Conservation (phyloP, 2,888 invertebrate genomes). For the Apamea anceps region DNA sequence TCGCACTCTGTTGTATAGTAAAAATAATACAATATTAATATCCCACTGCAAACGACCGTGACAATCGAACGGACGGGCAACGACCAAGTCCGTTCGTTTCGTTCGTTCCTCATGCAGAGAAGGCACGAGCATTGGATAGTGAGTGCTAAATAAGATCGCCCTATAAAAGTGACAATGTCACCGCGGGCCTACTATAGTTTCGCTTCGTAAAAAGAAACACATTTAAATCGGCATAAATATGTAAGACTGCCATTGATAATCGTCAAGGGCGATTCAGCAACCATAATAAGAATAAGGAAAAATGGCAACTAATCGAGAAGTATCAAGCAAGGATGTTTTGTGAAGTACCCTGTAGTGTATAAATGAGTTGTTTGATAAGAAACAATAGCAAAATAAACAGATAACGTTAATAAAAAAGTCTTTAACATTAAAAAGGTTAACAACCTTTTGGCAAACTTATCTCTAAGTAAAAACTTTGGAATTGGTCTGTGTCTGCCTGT, state of each 20-base stretch:
- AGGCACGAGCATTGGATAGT: background rate
- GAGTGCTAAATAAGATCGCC: background rate
- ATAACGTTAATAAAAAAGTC: conserved; percentile 33
- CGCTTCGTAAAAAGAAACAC: background rate
- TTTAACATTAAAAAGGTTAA: conserved; percentile 23
- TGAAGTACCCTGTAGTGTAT: conserved; percentile 4
- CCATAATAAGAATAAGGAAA: conserved; percentile 23
- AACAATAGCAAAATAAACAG: conserved; percentile 46
- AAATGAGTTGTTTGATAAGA: conserved; percentile 41
- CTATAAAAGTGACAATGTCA: background rate
- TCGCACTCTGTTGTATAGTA: too few relatives aligned
- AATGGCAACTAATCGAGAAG: background rate
- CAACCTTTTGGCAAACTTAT: conserved; percentile 40
- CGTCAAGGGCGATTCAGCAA: conserved; percentile 6
- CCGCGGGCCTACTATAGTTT: background rate
- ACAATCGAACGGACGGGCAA: too few relatives aligned
- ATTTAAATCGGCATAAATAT: background rate
- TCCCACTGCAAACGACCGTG: background rate
- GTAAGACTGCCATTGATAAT: background rate
- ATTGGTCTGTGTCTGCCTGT: background rate
- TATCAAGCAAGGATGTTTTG: conserved; percentile 16
- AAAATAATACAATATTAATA: background rate
- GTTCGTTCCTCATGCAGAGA: too few relatives aligned
- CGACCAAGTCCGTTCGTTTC: too few relatives aligned
- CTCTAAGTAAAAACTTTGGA: background rate